Conservation (phyloP, 1,140 invertebrate species). For the Drosophila ogumai region DNA sequence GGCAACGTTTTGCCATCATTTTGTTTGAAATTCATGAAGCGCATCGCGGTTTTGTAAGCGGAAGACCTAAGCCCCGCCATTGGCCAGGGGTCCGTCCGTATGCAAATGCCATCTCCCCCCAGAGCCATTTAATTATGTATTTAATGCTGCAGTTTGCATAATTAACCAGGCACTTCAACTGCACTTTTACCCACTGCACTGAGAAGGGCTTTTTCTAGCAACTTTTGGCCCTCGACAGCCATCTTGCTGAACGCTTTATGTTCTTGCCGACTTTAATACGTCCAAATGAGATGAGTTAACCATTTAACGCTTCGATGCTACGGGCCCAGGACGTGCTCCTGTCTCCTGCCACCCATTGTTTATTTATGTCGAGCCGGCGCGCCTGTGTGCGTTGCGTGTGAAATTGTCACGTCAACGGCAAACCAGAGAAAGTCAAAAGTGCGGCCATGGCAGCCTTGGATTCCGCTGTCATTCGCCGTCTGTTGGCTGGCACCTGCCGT, state of each 20-base stretch:
- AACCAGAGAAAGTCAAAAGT: constrained; percentile 70
- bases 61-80: constrained; percentile 49
- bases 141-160: constrained; percentile 57
- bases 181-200: constrained; percentile 20
- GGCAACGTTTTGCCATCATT: constrained; percentile 42
- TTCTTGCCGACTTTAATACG: constrained; percentile 24
- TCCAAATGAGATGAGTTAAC: constrained; percentile 41
- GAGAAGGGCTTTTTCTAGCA: neutral
- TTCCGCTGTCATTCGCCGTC: constrained; percentile 37
- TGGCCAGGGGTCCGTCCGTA: constrained; percentile 13
- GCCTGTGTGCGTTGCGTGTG: constrained; percentile 60
- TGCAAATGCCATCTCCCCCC: constrained; percentile 45
- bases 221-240: constrained; percentile 20
- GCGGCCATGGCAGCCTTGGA: constrained; percentile 60
- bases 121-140: constrained; percentile 58
- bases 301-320: constrained; percentile 67
- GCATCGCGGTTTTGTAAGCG: constrained; percentile 60
- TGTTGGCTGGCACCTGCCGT: constrained; percentile 38
- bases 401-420: constrained; percentile 77
- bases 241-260: constrained; percentile 31
- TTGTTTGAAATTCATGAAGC: constrained; percentile 72
- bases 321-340: constrained; percentile 58
- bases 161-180: constrained; percentile 47
- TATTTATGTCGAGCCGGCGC: constrained; percentile 61
- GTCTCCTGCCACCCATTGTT: constrained; percentile 50